Conservation (phyloP, 2,113 vertebrate genomes). For the Conger conger region DNA sequence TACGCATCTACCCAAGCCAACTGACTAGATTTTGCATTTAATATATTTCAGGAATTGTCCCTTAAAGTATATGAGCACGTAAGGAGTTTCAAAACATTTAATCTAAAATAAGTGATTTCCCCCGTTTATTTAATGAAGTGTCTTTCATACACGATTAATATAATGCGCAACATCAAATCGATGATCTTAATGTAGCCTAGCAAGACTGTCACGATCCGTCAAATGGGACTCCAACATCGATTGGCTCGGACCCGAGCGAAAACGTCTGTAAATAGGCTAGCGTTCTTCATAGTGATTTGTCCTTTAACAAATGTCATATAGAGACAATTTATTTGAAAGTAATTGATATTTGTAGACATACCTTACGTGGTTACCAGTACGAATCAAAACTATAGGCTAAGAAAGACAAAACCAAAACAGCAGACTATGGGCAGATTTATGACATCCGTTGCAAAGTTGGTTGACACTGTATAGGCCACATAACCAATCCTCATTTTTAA, state of each 20-base stretch:
- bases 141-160: constrained; percentile 21
- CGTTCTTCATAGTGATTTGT: constrained; percentile 19
- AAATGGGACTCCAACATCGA: constrained; percentile 13
- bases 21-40: too few species aligned
- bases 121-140: constrained; percentile 23
- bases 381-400: constrained; percentile 3
- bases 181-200: constrained; percentile 23
- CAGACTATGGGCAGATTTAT: background rate
- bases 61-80: background rate
- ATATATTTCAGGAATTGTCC: background rate
- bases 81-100: background rate
- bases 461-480: background rate
- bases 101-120: constrained; percentile 1
- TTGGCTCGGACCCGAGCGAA: constrained; percentile 24
- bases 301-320: constrained; percentile 24
- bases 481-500: background rate
- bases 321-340: constrained; percentile 11
- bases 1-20: too few species aligned
- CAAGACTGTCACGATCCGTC: constrained; percentile 25
- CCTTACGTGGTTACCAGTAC: background rate
- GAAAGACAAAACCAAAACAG: constrained; percentile 6
- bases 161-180: constrained; percentile 14
- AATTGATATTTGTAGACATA: constrained; percentile 13
- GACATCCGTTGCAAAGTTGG: background rate
- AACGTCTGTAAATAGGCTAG: constrained; percentile 11